Evolutionary conservation across 2,113 vertebrate genomes (phyloP), one percentile per base, ranked within the genome.

Genomic region (Archilochus colubris): DNA sequence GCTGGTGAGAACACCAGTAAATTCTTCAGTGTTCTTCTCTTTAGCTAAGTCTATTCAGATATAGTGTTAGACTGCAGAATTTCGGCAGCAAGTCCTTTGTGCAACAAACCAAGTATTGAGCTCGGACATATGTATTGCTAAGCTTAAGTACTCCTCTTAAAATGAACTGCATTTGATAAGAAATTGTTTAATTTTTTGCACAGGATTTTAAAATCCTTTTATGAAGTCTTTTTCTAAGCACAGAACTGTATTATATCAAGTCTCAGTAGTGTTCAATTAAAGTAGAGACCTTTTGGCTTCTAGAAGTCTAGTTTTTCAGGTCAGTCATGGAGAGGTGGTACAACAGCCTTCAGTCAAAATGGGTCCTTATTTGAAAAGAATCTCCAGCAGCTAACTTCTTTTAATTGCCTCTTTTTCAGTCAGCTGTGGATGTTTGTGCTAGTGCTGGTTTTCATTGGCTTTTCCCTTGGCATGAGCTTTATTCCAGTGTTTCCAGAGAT

Each of bases 401-500:
- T 80, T 50, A 72, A 83, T 84, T 55, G 63, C 33, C 40, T 95
- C 14, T 96, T 82, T 97, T 96, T 43, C 84, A 99, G 99, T 97
- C 98, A 98, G 61, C 98, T 99, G 78, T 99, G 99, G 99, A 89
- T 99, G 83, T 96, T 99, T 91, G 88, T 99, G 30, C 31, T 99
- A 63, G 97, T 99, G 92, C 93, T 99, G 40, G 97, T 98, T 66
- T 44, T 99, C 62, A 97, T 98, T 64, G 99, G 99, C 17, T 95
- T 99, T 97, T 99, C 98, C 87, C 95, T 99, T 88, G 98, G 98
- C 17, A 98, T 99, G 98, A 98, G 97, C 55, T 96, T 97, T 74
- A 99, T 99, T 67, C 99, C 99, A 5, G 96, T 98, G 11, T 99
- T 99, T 89, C 99, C 99, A 10, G 99, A 99, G 97, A 97, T 99